Conservation (phyloP, 2,888 invertebrate genomes). For the Pecten maximus region DNA sequence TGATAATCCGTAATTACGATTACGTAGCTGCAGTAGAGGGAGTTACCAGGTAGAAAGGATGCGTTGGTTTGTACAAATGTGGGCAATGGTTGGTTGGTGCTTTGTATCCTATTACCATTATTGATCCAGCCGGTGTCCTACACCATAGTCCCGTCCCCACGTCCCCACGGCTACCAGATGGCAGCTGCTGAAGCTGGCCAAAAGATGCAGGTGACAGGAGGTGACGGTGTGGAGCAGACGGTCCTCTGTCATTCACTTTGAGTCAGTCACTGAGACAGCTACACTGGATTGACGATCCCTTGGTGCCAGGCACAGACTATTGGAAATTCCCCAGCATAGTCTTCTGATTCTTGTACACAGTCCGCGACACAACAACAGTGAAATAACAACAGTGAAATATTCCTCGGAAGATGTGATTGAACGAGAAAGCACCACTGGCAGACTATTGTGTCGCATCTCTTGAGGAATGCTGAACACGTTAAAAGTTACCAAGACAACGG, state of each 20-base stretch:
- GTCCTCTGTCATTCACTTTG: conserved; percentile 13
- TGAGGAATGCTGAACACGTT: neutral
- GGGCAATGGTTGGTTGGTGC: conserved; percentile 33
- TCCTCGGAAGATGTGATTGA: conserved; percentile 26
- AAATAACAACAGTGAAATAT: neutral
- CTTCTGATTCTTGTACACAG: conserved; percentile 9
- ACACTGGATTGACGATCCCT: neutral
- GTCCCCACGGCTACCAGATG: conserved; percentile 35
- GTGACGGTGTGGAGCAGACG: conserved; percentile 22
- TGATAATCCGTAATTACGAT: conserved; percentile 5
- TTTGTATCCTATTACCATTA: conserved; percentile 24
- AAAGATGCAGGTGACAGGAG: conserved; percentile 33
- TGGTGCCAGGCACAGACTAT: conserved; percentile 24
- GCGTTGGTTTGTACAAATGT: neutral
- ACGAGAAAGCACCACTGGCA: neutral
- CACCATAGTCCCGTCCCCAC: conserved; percentile 22
- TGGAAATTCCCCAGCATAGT: conserved; percentile 30
- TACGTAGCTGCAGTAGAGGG: neutral
- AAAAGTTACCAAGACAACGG: neutral
- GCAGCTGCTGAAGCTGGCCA: conserved; percentile 18
- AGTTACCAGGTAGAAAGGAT: conserved; percentile 8
- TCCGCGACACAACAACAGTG: neutral
- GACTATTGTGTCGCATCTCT: neutral
- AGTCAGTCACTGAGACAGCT: neutral
- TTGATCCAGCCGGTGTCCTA: neutral